phyloP scores from a whole-genome alignment of 2,797 vertebrate genomes.

The Hydrocynus forskahlii region DNA sequence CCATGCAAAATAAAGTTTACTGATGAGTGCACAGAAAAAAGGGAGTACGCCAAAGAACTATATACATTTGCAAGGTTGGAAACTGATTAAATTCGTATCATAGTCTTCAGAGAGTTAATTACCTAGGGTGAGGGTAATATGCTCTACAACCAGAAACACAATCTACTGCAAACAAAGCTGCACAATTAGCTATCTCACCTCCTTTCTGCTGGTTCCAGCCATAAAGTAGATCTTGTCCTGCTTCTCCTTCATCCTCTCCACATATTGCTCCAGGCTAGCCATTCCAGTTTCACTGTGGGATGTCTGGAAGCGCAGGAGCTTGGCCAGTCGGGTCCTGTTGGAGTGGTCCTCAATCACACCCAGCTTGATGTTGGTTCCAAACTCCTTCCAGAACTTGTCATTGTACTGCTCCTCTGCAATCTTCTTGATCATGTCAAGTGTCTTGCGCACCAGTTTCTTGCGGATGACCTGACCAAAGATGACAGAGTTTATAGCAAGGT shows the following conservation, averaged over 20 bases:
- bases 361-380: conserved; percentile 98
- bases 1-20: neutral
- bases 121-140: neutral
- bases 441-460: conserved; percentile 98
- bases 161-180: neutral
- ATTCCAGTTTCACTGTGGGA: conserved; percentile 85
- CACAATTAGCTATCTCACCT: conserved; percentile 75
- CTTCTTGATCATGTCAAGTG: conserved; percentile 99
- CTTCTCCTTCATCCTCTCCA: conserved; percentile 99
- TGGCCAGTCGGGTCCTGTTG: conserved; percentile 95
- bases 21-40: neutral
- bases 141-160: neutral
- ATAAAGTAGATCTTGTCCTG: conserved; percentile 99
- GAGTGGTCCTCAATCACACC: conserved; percentile 99
- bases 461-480: conserved; percentile 87
- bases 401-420: conserved; percentile 97
- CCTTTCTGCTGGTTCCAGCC: conserved; percentile 93
- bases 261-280: conserved; percentile 93
- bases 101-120: neutral
- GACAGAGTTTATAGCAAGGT: neutral
- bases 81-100: neutral
- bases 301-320: conserved; percentile 95
- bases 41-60: neutral
- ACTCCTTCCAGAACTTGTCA: conserved; percentile 98
- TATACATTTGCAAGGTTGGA: neutral